Percentiles rank a stretch among this genome's conserved stretches.
phyloP scores from a whole-genome alignment of 2,113 vertebrate species.

The Tichodroma muraria region DNA sequence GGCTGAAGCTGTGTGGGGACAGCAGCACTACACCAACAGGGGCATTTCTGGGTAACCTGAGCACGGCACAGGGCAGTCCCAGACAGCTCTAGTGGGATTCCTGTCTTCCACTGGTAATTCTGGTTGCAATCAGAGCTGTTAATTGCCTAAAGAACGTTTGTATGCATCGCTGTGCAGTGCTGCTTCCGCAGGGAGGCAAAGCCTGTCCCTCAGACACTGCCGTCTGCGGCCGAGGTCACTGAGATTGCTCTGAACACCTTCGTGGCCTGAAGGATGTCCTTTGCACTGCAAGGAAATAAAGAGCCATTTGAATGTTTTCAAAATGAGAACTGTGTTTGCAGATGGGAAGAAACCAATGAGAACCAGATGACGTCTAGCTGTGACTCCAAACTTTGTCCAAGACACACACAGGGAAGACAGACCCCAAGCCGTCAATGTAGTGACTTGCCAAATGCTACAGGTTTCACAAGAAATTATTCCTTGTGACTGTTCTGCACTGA shows the following conservation, averaged over 20 bases:
- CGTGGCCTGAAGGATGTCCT: background rate
- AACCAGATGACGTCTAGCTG: background rate
- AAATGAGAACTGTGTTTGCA: background rate
- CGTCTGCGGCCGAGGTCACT: rapidly evolving
- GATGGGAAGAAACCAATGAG: background rate
- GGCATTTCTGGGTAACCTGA: background rate
- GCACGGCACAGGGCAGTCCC: background rate
- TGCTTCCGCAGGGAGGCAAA: background rate
- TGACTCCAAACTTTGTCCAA: background rate
- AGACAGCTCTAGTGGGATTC: background rate
- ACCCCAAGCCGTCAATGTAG: background rate
- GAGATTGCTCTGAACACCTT: background rate
- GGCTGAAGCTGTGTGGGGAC: background rate
- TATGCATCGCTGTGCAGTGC: background rate
- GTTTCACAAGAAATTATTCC: background rate
- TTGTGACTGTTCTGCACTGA: background rate
- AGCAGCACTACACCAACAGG: background rate
- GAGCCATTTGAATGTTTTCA: background rate
- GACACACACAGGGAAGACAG: background rate
- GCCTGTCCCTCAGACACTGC: background rate
- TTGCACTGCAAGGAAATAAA: background rate
- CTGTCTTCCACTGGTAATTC: background rate
- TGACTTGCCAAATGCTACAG: background rate
- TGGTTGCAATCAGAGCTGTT: background rate
- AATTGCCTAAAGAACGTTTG: background rate